Conservation (phyloP, 1,140 invertebrate species). For the Delia radicum region DNA sequence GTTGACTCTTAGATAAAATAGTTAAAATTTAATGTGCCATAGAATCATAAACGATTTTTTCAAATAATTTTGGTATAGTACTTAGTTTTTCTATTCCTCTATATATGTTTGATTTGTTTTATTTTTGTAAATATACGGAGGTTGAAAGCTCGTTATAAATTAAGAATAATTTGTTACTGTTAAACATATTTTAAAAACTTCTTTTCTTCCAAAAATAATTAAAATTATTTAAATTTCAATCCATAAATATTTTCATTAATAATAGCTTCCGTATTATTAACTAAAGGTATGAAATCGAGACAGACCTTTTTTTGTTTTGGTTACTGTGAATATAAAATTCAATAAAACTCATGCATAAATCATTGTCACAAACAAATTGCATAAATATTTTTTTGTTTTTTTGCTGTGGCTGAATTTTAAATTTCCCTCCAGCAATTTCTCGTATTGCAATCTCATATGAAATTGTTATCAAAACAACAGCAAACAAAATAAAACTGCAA, state of each 20-base stretch:
- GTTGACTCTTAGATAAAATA: no score
- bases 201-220: background rate
- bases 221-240: background rate
- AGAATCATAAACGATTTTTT: no score
- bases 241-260: background rate
- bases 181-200: no score
- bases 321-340: background rate
- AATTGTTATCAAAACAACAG: background rate
- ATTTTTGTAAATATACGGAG: no score
- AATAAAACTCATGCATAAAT: slow-evolving; percentile 15
- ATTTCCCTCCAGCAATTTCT: slow-evolving; percentile 13
- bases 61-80: no score
- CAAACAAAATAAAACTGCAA: background rate
- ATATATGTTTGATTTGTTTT: no score
- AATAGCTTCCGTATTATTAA: background rate
- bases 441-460: background rate
- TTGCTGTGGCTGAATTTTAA: background rate
- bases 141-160: no score
- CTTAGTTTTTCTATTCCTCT: no score
- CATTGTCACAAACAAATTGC: slow-evolving; percentile 13
- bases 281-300: background rate
- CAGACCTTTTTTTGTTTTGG: background rate
- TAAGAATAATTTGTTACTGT: no score
- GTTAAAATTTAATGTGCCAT: no score
- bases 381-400: background rate